phyloP scores from a whole-genome alignment of 2,888 invertebrate species.

The Hedychridium roseum region DNA sequence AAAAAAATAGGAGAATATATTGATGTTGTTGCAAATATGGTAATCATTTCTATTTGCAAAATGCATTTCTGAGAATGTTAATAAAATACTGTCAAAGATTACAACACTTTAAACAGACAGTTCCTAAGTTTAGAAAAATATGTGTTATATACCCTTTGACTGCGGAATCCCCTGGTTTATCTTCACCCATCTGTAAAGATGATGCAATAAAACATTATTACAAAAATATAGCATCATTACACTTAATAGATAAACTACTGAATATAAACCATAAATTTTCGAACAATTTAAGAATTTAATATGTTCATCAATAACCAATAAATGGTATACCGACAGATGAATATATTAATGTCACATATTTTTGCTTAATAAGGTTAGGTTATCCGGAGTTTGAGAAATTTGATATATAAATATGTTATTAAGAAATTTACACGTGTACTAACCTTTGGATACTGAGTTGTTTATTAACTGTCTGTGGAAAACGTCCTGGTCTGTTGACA shows the following conservation, averaged over 20 bases:
- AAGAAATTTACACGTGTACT: constrained; percentile 69
- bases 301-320: not conserved
- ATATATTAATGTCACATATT: constrained; percentile 83
- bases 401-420: constrained; percentile 72
- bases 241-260: not conserved
- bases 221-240: too few species aligned
- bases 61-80: constrained; percentile 5
- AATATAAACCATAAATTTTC: too few species aligned
- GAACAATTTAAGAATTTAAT: too few species aligned
- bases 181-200: constrained; percentile 41
- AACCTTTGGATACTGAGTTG: constrained; percentile 14
- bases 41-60: not conserved
- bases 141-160: constrained; percentile 26
- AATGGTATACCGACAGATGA: constrained; percentile 7
- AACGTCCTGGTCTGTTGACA: not conserved
- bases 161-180: constrained; percentile 23
- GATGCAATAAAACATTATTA: constrained; percentile 18
- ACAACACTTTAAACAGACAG: not conserved
- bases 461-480: not conserved
- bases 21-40: too few species aligned
- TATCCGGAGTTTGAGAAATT: constrained; percentile 69
- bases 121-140: constrained; percentile 1
- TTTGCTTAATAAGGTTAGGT: constrained; percentile 77
- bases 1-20: constrained; percentile 6
- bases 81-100: too few species aligned